phyloP scores from a whole-genome alignment of 1,140 invertebrate genomes.

The Phocides pigmalion region DNA sequence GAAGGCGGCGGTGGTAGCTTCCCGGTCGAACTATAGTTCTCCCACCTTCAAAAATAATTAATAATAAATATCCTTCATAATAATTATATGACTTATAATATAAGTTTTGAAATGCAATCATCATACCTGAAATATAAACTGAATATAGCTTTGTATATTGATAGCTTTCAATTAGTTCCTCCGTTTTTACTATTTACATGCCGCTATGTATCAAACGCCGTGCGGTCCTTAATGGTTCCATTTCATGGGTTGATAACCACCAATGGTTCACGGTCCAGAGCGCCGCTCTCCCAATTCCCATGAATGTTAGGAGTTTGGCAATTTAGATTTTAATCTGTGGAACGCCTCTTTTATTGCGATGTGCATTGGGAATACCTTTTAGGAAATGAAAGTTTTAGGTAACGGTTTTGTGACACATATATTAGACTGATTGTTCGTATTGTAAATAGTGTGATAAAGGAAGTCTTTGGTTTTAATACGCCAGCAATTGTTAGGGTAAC shows the following conservation, averaged over 20 bases:
- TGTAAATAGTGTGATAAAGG: no score
- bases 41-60: no score
- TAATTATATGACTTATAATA: no score
- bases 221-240: conserved; percentile 18
- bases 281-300: conserved; percentile 23
- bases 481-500: no score
- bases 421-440: no score
- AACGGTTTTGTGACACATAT: not conserved
- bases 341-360: conserved; percentile 8
- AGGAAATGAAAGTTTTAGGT: not conserved
- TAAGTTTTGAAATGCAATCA: no score
- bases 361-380: not conserved
- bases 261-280: conserved; percentile 25
- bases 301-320: conserved; percentile 23
- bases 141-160: not conserved
- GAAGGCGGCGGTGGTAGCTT: no score
- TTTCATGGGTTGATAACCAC: conserved; percentile 31
- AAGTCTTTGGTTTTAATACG: no score
- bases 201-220: conserved; percentile 8
- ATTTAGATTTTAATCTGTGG: conserved; percentile 29
- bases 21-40: no score
- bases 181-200: conserved; percentile 15
- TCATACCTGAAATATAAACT: no score
- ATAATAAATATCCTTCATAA: no score
- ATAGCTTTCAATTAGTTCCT: not conserved